phyloP scores from a whole-genome alignment of 1,140 invertebrate species.

The Drosophila paulistorum region DNA sequence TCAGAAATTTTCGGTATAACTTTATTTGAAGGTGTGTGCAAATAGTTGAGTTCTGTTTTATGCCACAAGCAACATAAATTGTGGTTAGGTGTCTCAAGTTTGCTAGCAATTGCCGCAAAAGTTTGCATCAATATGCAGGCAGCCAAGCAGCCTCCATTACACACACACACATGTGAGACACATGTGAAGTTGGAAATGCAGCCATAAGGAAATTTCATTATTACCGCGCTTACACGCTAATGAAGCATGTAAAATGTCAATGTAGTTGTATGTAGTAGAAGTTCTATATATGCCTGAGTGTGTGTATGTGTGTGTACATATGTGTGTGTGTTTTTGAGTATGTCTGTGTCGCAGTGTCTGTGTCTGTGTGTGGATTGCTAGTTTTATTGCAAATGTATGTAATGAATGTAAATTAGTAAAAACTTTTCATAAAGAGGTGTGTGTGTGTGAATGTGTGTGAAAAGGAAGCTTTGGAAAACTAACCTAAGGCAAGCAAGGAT shows the following conservation, averaged over 20 bases:
- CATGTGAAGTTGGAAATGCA: constrained; percentile 60
- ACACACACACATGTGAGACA: constrained; percentile 4
- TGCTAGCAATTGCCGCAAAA: constrained; percentile 50
- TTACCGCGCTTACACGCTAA: constrained; percentile 81
- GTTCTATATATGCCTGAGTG: not conserved
- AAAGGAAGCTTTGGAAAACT: constrained; percentile 50
- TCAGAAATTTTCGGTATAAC: not conserved
- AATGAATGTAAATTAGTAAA: constrained; percentile 81
- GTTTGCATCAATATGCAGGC: constrained; percentile 67
- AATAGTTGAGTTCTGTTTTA: constrained; percentile 24
- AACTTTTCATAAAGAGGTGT: constrained; percentile 60
- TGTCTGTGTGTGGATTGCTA: constrained; percentile 50
- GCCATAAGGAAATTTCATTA: constrained; percentile 81
- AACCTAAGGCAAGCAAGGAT: constrained; percentile 73
- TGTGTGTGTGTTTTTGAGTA: constrained; percentile 21
- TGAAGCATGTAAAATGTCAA: constrained; percentile 81
- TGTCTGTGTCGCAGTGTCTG: constrained; percentile 27
- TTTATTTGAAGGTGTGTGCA: constrained; percentile 4
- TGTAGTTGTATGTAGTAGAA: constrained; percentile 49
- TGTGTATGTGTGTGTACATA: constrained; percentile 16
- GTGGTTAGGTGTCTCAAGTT: constrained; percentile 65
- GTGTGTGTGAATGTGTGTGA: constrained; percentile 6
- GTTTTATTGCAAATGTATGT: constrained; percentile 81
- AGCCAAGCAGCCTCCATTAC: constrained; percentile 17
- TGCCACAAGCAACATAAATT: constrained; percentile 66